Evolutionary conservation across 2,888 invertebrate species (phyloP), one percentile per base, ranked within the genome.

Genomic region (Shargacucullia verbasci): DNA sequence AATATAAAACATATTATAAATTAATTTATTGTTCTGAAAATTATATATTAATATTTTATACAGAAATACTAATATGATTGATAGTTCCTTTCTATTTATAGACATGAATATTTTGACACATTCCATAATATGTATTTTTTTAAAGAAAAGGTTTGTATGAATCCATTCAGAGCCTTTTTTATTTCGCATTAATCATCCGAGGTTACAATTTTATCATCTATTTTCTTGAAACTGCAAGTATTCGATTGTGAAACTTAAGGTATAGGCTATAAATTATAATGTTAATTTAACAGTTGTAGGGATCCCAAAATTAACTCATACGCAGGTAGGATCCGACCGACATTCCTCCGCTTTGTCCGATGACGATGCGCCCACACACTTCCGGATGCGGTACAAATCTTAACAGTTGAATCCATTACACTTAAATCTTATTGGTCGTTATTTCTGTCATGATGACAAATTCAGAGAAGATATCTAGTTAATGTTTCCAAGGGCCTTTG

Each of bases 311-410:
- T 47, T 61, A 63, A 68, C 65, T 80, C 74, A 77, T 79, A 76
- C 80, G 81, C 89, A 89, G 88, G 89, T 90, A 88, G 82, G 78
- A 81, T 80, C 77, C 78, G 79, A 73, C 76, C 81, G 86, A 85
- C 90, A 92, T 92, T 91, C 91, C 85, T 78, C 67, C 61, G 83
- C 85, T 90, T 91, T 91, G 91, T 91, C 86, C 82, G 76, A 79
- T 75, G 78, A 74, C 74, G 76, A 80, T 81, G 78, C 76, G 71
- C 92, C 92, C 86, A 92, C 92, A 76, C 88, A 84, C 83, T 89
- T 92, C 92, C 92, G 92, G 92, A 83, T 82, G 79, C 79, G 79
- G 78, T 81, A 83, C 81, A 83, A 80, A 81, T 84, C 81, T 71
- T 56, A 64, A 61, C 56, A 29, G 48, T 62, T 67, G 52, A 59